Base-by-base conservation (phyloP, 2,888 invertebrate genomes). In the Heliconius cydno region DNA sequence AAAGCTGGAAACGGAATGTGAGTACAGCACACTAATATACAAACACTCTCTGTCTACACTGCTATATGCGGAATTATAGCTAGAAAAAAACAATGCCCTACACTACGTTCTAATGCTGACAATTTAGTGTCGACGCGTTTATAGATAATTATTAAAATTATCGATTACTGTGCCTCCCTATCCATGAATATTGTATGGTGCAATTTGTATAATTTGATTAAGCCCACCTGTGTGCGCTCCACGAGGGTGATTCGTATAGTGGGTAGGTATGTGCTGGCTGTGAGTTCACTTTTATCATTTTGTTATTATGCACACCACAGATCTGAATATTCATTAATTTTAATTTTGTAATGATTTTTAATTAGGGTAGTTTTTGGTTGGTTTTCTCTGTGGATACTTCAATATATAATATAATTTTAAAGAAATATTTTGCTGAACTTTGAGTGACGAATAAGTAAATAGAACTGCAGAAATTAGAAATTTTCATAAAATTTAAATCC, bases 181-280 rank as follows among this genome's bases (percentile, higher is more conserved):
- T 72, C 87, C 79, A 93, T 95, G 94, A 94, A 95, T 95, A 94
- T 94, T 95, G 92, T 92, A 95, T 94, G 92, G 91, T 90, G 92
- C 94, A 94, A 95, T 95, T 94, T 94, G 93, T 94, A 89, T 94
- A 94, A 95, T 95, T 95, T 93, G 94, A 94, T 94, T 93, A 93
- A 88, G 87, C 88, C 88, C 90, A 92, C 92, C 92, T 87, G 86
- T 85, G 85, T 79, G 81, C 81, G 80, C 78, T 82, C 76, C 74
- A 57, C 79, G 82, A 78, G 80, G 80, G 80, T 78, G 41, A 63
- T 67, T 38, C 72, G 65, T 65, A 25, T 2, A 3, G 10, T 10
- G 12, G 19, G 19, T 52, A 19, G 19, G 74, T 73, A 52, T 79
- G 52, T 79, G 74, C 60, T 75, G 81, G 78, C 78, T 78, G 78